Percentiles rank a stretch among this genome's conserved stretches.
Evolutionary conservation across 92 coral and sea anemone species (phyloP).

Genomic region (Heliopora coerulea): DNA sequence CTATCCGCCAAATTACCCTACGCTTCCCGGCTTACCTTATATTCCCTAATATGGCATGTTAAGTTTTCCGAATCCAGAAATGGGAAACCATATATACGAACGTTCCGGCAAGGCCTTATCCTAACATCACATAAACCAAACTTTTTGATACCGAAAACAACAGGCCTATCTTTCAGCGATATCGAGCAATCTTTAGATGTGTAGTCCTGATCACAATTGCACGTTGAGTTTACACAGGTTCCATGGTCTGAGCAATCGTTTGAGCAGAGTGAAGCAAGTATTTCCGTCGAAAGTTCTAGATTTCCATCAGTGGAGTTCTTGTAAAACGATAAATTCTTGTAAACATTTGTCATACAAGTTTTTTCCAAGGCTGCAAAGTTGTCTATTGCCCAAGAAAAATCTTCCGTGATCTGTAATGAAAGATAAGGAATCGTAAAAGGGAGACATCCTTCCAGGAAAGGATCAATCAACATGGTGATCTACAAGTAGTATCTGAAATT

Average conservation of each 20-base stretch:
- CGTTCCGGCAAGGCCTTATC: slow-evolving; percentile 56
- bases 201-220: slow-evolving; percentile 63
- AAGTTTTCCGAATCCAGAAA: slow-evolving; percentile 58
- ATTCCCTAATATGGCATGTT: slow-evolving; percentile 62
- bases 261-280: slow-evolving; percentile 64
- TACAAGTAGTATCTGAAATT: no score
- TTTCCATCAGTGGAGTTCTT: slow-evolving; percentile 28
- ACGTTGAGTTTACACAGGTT: slow-evolving; percentile 66
- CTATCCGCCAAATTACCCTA: no score
- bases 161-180: slow-evolving; percentile 50
- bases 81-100: slow-evolving; percentile 52
- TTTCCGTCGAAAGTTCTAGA: not conserved
- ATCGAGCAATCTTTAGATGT: slow-evolving; percentile 69
- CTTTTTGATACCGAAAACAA: slow-evolving; percentile 40
- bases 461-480: no score
- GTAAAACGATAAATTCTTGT: slow-evolving; percentile 3
- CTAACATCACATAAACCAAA: slow-evolving; percentile 62
- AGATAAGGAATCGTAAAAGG: no score
- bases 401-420: not conserved
- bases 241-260: slow-evolving; percentile 70
- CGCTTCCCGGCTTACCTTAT: slow-evolving; percentile 56
- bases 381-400: not conserved
- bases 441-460: no score
- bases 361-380: slow-evolving; percentile 6
- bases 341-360: slow-evolving; percentile 2